Conservation (phyloP, 2,113 vertebrate genomes). For the Procapra przewalskii region DNA sequence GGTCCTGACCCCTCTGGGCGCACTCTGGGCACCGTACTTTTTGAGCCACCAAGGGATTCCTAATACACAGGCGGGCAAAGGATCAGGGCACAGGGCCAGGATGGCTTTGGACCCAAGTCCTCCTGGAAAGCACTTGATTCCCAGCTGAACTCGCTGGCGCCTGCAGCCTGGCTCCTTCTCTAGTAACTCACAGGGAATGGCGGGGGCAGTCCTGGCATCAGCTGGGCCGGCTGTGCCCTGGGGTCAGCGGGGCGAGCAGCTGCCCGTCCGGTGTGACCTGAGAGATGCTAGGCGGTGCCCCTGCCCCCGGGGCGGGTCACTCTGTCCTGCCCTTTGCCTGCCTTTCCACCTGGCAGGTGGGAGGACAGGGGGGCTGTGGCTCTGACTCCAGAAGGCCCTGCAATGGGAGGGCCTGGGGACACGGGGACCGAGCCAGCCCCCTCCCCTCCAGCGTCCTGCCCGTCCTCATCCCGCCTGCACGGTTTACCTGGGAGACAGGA, state of each 20-base stretch:
- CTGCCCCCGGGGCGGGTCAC: accelerated
- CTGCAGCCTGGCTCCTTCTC: background rate
- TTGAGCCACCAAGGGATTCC: background rate
- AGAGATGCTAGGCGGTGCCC: background rate
- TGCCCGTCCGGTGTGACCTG: background rate
- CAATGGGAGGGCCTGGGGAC: background rate
- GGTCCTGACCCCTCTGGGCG: background rate
- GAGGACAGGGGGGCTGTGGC: background rate
- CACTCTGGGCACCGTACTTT: background rate
- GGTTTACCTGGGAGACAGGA: background rate
- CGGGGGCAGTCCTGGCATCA: background rate
- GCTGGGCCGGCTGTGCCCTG: background rate
- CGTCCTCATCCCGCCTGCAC: accelerated
- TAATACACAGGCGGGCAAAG: background rate
- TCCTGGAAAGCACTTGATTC: background rate
- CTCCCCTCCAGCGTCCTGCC: background rate
- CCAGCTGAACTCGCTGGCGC: background rate
- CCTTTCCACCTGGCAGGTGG: background rate
- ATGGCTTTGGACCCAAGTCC: background rate
- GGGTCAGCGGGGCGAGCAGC: background rate
- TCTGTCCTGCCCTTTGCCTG: background rate
- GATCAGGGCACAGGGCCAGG: background rate
- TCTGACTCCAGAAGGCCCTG: background rate
- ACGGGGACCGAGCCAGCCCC: accelerated
- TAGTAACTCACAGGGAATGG: background rate